These are phyloP conservation scores for Glossosoma conforme DNA, from an alignment of 1,140 invertebrate genomes.

Conservation along the genomic window DNA sequence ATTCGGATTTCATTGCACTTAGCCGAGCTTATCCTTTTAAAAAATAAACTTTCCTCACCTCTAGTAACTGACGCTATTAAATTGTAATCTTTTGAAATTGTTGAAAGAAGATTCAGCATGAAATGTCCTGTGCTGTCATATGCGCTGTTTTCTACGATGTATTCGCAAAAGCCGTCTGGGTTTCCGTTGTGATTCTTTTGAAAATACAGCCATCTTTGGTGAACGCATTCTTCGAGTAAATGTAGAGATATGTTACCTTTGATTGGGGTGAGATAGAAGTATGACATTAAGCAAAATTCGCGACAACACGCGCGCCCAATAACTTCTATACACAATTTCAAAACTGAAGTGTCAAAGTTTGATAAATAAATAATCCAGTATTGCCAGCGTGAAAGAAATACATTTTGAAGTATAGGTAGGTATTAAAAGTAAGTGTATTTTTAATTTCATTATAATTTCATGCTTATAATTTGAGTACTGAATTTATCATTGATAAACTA, in stretches of 20 bases:
- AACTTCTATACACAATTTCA: no score
- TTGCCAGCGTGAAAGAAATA: no score
- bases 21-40: constrained; percentile 34
- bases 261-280: constrained; percentile 24
- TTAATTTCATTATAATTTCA: no score
- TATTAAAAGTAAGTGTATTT: no score
- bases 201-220: constrained; percentile 20
- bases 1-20: constrained; percentile 37
- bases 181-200: constrained; percentile 5
- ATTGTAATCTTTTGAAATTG: constrained; percentile 32
- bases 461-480: no score
- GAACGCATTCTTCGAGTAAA: constrained; percentile 26
- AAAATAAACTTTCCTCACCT: constrained; percentile 37
- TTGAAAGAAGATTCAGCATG: constrained; percentile 46
- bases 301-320: no score
- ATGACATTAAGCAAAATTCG: constrained; percentile 21
- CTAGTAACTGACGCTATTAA: constrained; percentile 36
- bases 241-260: constrained; percentile 24
- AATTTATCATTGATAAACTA: no score
- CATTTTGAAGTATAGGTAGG: no score
- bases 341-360: no score
- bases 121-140: constrained; percentile 56
- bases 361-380: no score
- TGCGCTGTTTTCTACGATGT: constrained; percentile 52
- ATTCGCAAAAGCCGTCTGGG: constrained; percentile 36